Conservation (phyloP, 2,113 vertebrate genomes). For the Anguilla japonica region DNA sequence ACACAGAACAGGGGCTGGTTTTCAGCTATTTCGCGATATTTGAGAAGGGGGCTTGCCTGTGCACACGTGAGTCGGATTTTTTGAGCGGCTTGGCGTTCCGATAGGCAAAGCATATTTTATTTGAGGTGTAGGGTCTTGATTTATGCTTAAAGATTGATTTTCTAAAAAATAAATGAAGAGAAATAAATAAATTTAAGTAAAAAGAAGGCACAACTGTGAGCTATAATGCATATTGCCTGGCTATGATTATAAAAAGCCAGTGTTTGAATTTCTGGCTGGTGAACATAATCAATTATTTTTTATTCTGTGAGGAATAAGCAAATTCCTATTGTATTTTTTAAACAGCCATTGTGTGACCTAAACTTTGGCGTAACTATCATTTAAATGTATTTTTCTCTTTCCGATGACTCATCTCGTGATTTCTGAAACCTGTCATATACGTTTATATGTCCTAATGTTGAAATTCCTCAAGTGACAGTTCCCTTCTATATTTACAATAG, state of each 20-base stretch:
- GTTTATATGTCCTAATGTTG: background rate
- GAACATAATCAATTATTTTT: background rate
- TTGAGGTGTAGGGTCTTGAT: conserved; percentile 49
- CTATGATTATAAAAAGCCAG: background rate
- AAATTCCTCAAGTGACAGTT: background rate
- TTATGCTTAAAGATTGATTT: conserved; percentile 51
- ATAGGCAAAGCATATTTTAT: conserved; percentile 58
- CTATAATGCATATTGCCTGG: background rate
- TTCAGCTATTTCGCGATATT: conserved; percentile 62
- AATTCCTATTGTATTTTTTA: background rate
- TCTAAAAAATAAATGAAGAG: background rate
- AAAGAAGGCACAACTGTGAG: background rate
- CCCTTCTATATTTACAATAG: conserved; percentile 1
- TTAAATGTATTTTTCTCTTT: background rate
- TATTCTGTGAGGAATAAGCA: background rate
- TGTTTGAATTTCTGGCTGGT: background rate
- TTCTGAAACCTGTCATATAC: background rate
- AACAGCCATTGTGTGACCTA: background rate
- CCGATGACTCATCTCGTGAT: background rate
- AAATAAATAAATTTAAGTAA: background rate
- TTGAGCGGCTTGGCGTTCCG: conserved; percentile 42
- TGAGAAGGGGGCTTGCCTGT: conserved; percentile 54
- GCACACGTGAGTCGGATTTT: background rate
- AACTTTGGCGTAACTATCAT: background rate
- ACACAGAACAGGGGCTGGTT: conserved; percentile 39